Base-by-base conservation (phyloP, 1,140 invertebrate genomes). In the Chironomus striatipennis region DNA sequence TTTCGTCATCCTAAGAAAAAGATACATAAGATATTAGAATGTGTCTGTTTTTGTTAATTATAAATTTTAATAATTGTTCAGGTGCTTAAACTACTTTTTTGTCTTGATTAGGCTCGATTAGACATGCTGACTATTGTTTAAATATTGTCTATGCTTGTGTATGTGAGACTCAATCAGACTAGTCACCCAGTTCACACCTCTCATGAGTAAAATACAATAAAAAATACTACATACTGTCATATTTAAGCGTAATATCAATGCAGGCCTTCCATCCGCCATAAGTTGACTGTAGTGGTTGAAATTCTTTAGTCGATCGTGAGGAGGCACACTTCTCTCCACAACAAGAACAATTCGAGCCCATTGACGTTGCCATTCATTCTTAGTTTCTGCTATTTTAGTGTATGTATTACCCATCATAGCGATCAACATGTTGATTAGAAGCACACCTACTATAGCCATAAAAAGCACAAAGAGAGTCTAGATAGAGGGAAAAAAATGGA, bases 331-430 rank as follows among this genome's bases (percentile, higher is more conserved):
- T 83, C 97, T 86, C 82, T 99, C 97, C 34, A 99, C 93, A 15
- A 98, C 96, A 43, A 99, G 84, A 15, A 99, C 96, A 76, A 99
- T 98, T 76, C 97, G 85, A 0, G 97, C 97, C 97, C 97, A 99
- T 88, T 99, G 97, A 84, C 97, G 85, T 84, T 98, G 96, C 95
- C 96, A 99, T 82, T 99, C 97, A 82, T 98, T 98, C 78, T 95
- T 88, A 3, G 96, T 97, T 83, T 97, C 95, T 3, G 95, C 96
- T 77, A 99, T 98, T 83, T 95, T 95, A 83, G 98, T 95, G 83
- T 99, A 99, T 20, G 97, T 99, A 81, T 98, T 98, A 1, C 97
- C 97, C 97, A 99, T 98, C 97, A 99, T 99, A 78, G 97, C 97
- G 79, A 99, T 99, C 80, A 99, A 86, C 94, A 99, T 96, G 87